Base-by-base conservation (phyloP, 64 coral and sea anemone genomes). In the Pachyseris speciosa region DNA sequence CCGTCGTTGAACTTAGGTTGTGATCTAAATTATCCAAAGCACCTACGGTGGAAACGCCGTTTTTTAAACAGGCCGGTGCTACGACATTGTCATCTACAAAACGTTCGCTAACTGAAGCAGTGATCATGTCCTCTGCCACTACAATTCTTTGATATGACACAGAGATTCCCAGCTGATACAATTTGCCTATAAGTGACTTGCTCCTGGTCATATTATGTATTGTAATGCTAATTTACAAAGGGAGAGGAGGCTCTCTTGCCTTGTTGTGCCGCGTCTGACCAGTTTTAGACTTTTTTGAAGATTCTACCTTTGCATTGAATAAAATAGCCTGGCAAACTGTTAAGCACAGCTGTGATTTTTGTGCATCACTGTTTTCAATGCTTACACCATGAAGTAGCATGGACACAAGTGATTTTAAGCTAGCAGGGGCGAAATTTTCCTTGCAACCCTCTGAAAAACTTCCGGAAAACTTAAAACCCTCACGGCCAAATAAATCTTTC, bases 251-350 rank as follows among this genome's bases (percentile, higher is more conserved):
- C 59, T 91, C 77, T 31, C 89, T 39, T 26, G 71, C 45, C 66
- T 85, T 85, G 52, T 69, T 85, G 69, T 92, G 90, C 75, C 80
- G 67, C 75, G 80, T 74, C 70, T 85, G 80, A 65, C 80, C 67
- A 85, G 64, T 85, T 48, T 85, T 84, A n/a, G 80, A 72, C 90
- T 75, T 84, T 84, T 30, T 39, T 11, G 41, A 64, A 50, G 40
- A 57, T 67, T 37, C 38, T 42, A 11, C 25, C 34, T 91, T 91
- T 30, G 67, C 64, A 84, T 91, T 91, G 67, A 91, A 91, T 47
- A 91, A n/a, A 29, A 72, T 91, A 30, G 74, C 75, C 63, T 92
- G 80, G 52, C 78, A 84, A 4, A 92, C 78, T 15, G 90, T 92
- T 84, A 85, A 85, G 48, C 79, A 85, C 30, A 12, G 3, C 48